Conservation (phyloP, 1,140 invertebrate species). For the Lysiphlebus fabarum region DNA sequence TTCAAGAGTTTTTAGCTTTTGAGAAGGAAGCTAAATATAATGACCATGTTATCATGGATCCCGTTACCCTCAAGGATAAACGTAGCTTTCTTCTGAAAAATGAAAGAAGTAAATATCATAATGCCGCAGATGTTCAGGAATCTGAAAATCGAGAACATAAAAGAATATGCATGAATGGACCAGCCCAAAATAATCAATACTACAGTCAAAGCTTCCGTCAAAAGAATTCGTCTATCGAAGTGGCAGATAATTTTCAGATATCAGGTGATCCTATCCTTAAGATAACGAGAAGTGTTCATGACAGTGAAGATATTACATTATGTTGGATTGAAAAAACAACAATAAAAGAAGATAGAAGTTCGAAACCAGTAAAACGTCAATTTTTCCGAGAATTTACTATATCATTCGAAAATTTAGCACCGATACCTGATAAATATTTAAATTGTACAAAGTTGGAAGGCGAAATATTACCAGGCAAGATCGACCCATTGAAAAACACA, state of each 20-base stretch:
- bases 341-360: slow-evolving; percentile 31
- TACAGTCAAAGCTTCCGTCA: slow-evolving; percentile 16
- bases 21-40: too few relatives aligned
- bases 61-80: too few relatives aligned
- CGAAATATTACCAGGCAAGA: slow-evolving; percentile 22
- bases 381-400: slow-evolving; percentile 37
- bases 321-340: slow-evolving; percentile 38
- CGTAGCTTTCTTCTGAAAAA: background rate
- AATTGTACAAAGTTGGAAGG: slow-evolving; percentile 27
- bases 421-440: slow-evolving; percentile 32
- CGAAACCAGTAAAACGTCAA: slow-evolving; percentile 24
- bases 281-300: slow-evolving; percentile 25
- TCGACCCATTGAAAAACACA: slow-evolving; percentile 21
- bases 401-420: slow-evolving; percentile 35
- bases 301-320: slow-evolving; percentile 31
- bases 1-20: too few relatives aligned
- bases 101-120: background rate
- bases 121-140: background rate
- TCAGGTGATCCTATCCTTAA: slow-evolving; percentile 19
- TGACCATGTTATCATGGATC: too few relatives aligned
- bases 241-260: slow-evolving; percentile 19
- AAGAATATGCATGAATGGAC: slow-evolving; percentile 9
- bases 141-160: background rate
- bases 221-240: slow-evolving; percentile 9
- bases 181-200: slow-evolving; percentile 4